phyloP scores from a whole-genome alignment of 2,113 vertebrate genomes.

The Melanerpes aurifrons region DNA sequence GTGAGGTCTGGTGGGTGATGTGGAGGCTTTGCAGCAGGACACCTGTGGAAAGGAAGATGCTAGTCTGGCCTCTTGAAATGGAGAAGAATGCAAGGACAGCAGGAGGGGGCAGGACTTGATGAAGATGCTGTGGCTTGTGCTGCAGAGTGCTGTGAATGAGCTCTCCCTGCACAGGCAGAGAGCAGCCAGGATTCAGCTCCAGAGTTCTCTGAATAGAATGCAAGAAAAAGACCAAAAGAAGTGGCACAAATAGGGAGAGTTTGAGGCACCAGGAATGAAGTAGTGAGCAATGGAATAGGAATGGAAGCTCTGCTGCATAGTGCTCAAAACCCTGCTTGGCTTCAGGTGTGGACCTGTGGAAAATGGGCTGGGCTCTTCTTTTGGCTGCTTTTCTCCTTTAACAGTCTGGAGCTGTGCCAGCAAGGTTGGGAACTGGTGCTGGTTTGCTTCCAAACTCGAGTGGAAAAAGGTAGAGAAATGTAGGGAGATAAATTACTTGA shows the following conservation, averaged over 20 bases:
- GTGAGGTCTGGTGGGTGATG: background rate
- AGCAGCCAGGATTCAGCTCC: background rate
- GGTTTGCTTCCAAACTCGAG: background rate
- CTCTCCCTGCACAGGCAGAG: background rate
- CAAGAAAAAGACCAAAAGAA: background rate
- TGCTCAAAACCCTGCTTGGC: background rate
- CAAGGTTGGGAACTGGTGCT: background rate
- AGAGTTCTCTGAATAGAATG: background rate
- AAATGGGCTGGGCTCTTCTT: background rate
- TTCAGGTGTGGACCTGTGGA: background rate
- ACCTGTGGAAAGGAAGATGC: background rate
- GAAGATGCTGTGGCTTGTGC: background rate
- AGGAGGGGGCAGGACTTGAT: background rate
- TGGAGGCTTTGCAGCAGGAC: background rate
- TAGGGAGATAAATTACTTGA: background rate
- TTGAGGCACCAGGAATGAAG: background rate
- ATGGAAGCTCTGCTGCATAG: background rate
- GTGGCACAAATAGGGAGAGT: background rate
- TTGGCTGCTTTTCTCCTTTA: background rate
- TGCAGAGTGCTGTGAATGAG: background rate
- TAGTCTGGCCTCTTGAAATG: background rate
- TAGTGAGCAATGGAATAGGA: background rate
- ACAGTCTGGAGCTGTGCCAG: background rate
- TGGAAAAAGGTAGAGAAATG: background rate
- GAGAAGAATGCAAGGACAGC: background rate